Conservation (phyloP, 1,140 invertebrate species). For the Trichogramma pretiosum region DNA sequence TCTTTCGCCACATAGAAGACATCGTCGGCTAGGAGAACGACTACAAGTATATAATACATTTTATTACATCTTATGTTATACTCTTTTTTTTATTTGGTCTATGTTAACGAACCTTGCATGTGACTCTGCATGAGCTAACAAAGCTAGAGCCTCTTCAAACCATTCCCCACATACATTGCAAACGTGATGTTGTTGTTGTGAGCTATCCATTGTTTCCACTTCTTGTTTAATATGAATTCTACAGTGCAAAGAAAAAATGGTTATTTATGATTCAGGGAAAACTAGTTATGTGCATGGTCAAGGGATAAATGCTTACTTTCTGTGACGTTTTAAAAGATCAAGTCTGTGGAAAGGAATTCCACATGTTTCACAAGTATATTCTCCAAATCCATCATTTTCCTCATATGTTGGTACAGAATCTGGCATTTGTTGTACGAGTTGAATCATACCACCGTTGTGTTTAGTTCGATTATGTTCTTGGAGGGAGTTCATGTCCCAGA, state of each 20-base stretch:
- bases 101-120: constrained; percentile 53
- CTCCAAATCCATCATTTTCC: constrained; percentile 57
- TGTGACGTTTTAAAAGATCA: constrained; percentile 63
- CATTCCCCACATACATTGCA: constrained; percentile 70
- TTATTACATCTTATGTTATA: too few species aligned
- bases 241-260: constrained; percentile 1
- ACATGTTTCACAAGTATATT: constrained; percentile 67
- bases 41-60: constrained; percentile 6
- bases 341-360: constrained; percentile 65
- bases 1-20: constrained; percentile 58
- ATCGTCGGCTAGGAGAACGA: constrained; percentile 45
- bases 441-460: constrained; percentile 42
- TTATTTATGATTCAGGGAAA: not conserved
- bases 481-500: constrained; percentile 61
- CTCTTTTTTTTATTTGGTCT: too few species aligned
- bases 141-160: constrained; percentile 61
- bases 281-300: not conserved
- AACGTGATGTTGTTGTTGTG: constrained; percentile 47
- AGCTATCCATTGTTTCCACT: constrained; percentile 41
- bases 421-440: constrained; percentile 41
- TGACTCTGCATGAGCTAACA: constrained; percentile 66
- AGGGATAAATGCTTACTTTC: constrained; percentile 38
- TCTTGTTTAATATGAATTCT: constrained; percentile 47
- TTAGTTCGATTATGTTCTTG: constrained; percentile 56
- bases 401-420: constrained; percentile 50